phyloP scores from a whole-genome alignment of 2,113 vertebrate genomes.

The Trachemys scripta region DNA sequence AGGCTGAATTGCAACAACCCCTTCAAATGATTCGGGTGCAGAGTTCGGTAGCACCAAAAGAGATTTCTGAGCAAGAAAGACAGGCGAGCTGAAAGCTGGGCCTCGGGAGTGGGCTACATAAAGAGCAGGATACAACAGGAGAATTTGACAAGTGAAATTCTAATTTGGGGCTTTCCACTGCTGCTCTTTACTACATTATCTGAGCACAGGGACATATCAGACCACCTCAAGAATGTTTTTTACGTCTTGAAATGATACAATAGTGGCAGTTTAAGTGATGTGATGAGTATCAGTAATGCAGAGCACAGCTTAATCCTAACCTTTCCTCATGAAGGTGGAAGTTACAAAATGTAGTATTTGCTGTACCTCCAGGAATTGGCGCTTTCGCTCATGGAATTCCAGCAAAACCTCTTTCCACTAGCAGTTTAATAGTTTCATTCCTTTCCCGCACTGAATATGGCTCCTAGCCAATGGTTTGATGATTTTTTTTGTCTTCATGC shows the following conservation, averaged over 20 bases:
- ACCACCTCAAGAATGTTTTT: not conserved
- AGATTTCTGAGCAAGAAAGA: constrained; percentile 8
- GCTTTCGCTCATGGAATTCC: not conserved
- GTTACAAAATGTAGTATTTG: not conserved
- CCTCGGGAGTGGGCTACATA: not conserved
- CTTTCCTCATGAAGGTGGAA: not conserved
- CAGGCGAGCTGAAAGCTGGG: constrained; percentile 9
- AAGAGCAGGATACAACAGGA: not conserved
- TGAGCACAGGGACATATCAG: not conserved
- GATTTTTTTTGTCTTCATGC: constrained; percentile 37
- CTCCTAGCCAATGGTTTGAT: constrained; percentile 23
- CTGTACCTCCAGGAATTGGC: not conserved
- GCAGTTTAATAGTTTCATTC: constrained; percentile 11
- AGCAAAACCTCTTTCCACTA: not conserved
- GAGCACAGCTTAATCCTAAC: constrained; percentile 2
- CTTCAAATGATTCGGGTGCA: not conserved
- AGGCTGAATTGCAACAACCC: not conserved
- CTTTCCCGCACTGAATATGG: not conserved
- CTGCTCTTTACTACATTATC: not conserved
- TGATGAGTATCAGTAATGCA: not conserved
- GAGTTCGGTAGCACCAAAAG: not conserved
- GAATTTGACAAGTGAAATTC: not conserved
- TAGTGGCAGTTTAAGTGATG: not conserved
- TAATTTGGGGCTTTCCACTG: not conserved
- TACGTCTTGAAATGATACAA: not conserved